Percentiles rank a stretch among this genome's conserved stretches.
phyloP scores from a whole-genome alignment of 2,888 invertebrate species.

The Meteorus colon region DNA sequence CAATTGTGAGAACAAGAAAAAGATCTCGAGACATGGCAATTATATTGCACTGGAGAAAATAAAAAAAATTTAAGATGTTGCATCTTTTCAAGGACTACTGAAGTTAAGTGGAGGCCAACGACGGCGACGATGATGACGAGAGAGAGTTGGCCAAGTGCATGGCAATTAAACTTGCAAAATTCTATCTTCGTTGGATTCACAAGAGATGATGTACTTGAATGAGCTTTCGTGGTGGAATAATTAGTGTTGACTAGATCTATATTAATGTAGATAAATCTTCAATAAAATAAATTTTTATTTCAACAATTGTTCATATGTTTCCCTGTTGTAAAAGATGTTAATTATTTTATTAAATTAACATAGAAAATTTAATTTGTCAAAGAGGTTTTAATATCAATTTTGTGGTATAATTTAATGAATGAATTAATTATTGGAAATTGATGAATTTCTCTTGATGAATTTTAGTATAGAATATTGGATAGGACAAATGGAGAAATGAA shows the following conservation, averaged over 20 bases:
- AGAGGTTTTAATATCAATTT: too few relatives aligned
- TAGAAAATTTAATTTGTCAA: too few relatives aligned
- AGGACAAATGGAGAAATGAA: too few relatives aligned
- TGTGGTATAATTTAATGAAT: too few relatives aligned
- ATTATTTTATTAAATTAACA: too few relatives aligned
- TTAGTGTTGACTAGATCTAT: constrained; percentile 25
- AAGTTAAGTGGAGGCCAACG: constrained; percentile 17
- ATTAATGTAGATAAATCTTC: neutral
- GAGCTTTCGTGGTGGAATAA: constrained; percentile 28
- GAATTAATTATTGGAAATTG: too few relatives aligned
- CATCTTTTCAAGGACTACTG: constrained; percentile 16
- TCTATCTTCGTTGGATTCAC: constrained; percentile 33
- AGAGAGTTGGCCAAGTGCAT: constrained; percentile 27
- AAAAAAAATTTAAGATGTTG: constrained; percentile 28
- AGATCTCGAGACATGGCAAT: constrained; percentile 24
- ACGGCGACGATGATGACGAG: constrained; percentile 8
- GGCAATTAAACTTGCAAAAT: constrained; percentile 44
- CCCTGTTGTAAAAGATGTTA: neutral
- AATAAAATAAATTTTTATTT: neutral
- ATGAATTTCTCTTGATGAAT: too few relatives aligned
- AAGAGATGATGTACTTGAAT: constrained; percentile 25
- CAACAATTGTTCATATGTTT: neutral
- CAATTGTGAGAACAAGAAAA: neutral
- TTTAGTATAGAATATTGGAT: too few relatives aligned
- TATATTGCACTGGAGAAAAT: neutral